Conservation (phyloP, 2,113 vertebrate species). For the Esox niger region DNA sequence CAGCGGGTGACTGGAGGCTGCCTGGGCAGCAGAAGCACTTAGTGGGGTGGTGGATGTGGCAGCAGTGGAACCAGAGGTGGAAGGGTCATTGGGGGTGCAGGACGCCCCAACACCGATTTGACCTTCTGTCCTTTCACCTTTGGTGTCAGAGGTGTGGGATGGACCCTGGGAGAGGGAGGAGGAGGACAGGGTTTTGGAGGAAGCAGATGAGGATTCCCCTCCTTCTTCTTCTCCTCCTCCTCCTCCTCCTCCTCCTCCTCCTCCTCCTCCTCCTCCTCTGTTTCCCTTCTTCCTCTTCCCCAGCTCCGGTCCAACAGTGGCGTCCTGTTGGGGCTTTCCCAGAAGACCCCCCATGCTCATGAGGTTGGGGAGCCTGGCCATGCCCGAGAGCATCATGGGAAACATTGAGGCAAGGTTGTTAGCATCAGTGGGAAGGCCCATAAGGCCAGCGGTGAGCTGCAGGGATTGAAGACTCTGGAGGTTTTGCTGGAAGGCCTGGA, state of each 20-base stretch:
- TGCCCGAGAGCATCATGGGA: conserved; percentile 95
- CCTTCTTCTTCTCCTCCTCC: no score
- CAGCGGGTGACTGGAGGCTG: conserved; percentile 75
- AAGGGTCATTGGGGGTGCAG: conserved; percentile 76
- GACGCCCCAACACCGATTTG: conserved; percentile 53
- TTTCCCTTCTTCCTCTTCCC: conserved; percentile 65
- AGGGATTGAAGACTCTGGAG: conserved; percentile 92
- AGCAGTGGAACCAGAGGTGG: conserved; percentile 56
- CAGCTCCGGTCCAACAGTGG: conserved; percentile 68
- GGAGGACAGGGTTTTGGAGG: conserved; percentile 38
- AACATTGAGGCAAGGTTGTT: conserved; percentile 89
- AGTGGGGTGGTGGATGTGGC: conserved; percentile 78
- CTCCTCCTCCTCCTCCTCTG: conserved; percentile 62
- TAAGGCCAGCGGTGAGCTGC: conserved; percentile 89
- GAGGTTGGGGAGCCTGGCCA: conserved; percentile 92
- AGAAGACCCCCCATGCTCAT: conserved; percentile 84
- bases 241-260: conserved; percentile 59
- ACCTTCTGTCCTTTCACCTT: conserved; percentile 93
- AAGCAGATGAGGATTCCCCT: conserved; percentile 51
- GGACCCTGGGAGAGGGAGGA: conserved; percentile 68
- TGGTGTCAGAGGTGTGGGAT: conserved; percentile 57
- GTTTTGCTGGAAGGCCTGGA: conserved; percentile 97
- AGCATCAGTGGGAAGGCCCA: conserved; percentile 86
- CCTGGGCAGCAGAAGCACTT: conserved; percentile 74
- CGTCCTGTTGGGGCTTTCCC: conserved; percentile 77